phyloP scores from a whole-genome alignment of 1,140 invertebrate species.

The Hesperophylax magnus region DNA sequence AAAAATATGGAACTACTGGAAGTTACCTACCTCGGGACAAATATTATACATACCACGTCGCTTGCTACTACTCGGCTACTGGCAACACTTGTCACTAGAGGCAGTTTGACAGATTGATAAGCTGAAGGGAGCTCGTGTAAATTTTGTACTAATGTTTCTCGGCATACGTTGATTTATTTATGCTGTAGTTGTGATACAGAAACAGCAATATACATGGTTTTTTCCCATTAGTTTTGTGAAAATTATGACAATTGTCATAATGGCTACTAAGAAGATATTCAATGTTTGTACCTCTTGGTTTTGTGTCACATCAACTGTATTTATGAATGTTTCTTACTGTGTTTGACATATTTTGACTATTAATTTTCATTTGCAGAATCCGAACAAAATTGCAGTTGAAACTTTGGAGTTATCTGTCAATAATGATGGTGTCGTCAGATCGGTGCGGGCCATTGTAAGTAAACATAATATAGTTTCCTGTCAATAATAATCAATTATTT shows the following conservation, averaged over 20 bases:
- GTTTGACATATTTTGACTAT: neutral
- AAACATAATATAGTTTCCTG: neutral
- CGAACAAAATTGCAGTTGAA: slow-evolving; percentile 64
- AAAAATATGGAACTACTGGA: neutral
- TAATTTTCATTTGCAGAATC: slow-evolving; percentile 63
- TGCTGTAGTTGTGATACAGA: neutral
- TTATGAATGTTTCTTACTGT: neutral
- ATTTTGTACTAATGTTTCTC: neutral
- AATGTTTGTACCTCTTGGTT: slow-evolving; percentile 16
- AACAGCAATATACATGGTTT: neutral
- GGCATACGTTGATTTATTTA: neutral
- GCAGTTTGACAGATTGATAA: neutral
- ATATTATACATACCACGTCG: slow-evolving; percentile 10
- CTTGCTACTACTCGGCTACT: neutral
- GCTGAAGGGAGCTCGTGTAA: neutral
- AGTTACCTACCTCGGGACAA: neutral
- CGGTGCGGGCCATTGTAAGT: slow-evolving; percentile 66
- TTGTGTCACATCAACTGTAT: neutral
- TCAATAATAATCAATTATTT: too few relatives aligned
- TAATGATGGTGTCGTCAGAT: slow-evolving; percentile 64
- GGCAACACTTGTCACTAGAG: neutral
- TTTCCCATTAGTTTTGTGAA: slow-evolving; percentile 9
- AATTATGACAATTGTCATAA: slow-evolving; percentile 43
- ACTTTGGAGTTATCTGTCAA: slow-evolving; percentile 61
- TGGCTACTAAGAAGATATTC: slow-evolving; percentile 30